Evolutionary conservation across 2,888 invertebrate species (phyloP).

Genomic region (Oligia strigilis): DNA sequence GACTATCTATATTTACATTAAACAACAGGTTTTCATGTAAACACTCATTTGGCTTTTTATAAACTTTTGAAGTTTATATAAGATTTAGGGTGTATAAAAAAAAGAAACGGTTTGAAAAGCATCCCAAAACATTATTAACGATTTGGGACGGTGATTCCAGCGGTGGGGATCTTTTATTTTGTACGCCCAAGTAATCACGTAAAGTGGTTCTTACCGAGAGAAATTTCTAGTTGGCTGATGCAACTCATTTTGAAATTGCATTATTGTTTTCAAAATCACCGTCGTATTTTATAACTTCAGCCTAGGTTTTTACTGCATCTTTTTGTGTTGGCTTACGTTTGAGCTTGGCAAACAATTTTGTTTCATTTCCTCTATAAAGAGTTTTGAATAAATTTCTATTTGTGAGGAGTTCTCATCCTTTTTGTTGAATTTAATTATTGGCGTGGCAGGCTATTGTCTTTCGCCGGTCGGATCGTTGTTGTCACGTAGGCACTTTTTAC

Average conservation of each 20-base stretch:
- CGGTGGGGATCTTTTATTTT: constrained; percentile 20
- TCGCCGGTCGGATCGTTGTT: constrained; percentile 15
- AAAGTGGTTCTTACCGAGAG: constrained; percentile 33
- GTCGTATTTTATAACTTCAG: constrained; percentile 10
- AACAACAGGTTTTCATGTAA: constrained; percentile 37
- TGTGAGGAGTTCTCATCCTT: constrained; percentile 40
- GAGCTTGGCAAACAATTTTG: constrained; percentile 28
- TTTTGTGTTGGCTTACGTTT: constrained; percentile 21
- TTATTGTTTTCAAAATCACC: constrained; percentile 44
- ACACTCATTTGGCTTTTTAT: constrained; percentile 44
- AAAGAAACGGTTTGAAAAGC: constrained; percentile 9
- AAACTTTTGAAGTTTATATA: constrained; percentile 60
- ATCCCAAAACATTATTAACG: constrained; percentile 33
- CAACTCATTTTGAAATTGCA: constrained; percentile 49
- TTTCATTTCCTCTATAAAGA: constrained; percentile 18
- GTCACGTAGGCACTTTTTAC: constrained; percentile 56
- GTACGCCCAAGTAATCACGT: constrained; percentile 22
- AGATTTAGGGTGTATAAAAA: constrained; percentile 15
- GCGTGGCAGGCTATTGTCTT: constrained; percentile 42
- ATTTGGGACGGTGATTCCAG: constrained; percentile 32
- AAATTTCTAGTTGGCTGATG: constrained; percentile 58
- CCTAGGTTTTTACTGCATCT: constrained; percentile 10
- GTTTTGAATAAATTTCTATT: constrained; percentile 30
- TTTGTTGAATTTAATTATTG: constrained; percentile 33
- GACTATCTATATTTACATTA: constrained; percentile 55